These are phyloP conservation scores for Drosophila pseudotakahashii DNA, from an alignment of 2,888 invertebrate genomes.

Conservation along the genomic window DNA sequence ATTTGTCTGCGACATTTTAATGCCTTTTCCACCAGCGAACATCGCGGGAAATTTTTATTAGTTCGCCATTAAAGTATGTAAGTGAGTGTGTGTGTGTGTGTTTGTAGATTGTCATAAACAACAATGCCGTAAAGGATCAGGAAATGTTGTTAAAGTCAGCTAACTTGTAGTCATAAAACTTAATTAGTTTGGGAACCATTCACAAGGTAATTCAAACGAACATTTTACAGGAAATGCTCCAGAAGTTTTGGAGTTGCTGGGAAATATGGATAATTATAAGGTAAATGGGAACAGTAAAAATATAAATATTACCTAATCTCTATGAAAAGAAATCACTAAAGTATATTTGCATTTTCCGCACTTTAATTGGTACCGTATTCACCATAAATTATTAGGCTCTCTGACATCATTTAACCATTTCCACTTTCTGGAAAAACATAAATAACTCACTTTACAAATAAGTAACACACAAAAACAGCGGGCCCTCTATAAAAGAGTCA, in stretches of 20 bases:
- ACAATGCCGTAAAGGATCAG: slow-evolving; percentile 36
- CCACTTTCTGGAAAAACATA: slow-evolving; percentile 7
- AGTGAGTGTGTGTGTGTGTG: too few species aligned
- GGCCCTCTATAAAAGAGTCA: slow-evolving; percentile 51
- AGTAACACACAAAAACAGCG: slow-evolving; percentile 16
- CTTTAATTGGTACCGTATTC: background rate
- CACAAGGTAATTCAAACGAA: slow-evolving; percentile 3
- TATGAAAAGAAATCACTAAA: background rate
- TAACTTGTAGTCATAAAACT: slow-evolving; percentile 51
- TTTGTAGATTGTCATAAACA: slow-evolving; percentile 40
- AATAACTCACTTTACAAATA: slow-evolving; percentile 31
- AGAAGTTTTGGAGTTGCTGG: slow-evolving; percentile 4
- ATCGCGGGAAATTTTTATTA: slow-evolving; percentile 38
- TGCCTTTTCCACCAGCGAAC: slow-evolving; percentile 23
- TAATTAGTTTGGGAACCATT: slow-evolving; percentile 54
- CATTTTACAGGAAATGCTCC: slow-evolving; percentile 26
- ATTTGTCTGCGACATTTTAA: slow-evolving; percentile 31
- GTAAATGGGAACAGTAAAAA: background rate
- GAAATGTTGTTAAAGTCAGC: slow-evolving; percentile 15
- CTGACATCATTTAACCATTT: slow-evolving; percentile 29
- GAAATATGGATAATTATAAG: background rate
- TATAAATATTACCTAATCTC: background rate
- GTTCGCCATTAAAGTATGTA: slow-evolving; percentile 38
- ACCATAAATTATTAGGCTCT: slow-evolving; percentile 3
- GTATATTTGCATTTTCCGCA: background rate